Evolutionary conservation across 92 coral and sea anemone genomes (phyloP), one percentile per base, ranked within the genome.

Genomic region (Palythoa grandis): DNA sequence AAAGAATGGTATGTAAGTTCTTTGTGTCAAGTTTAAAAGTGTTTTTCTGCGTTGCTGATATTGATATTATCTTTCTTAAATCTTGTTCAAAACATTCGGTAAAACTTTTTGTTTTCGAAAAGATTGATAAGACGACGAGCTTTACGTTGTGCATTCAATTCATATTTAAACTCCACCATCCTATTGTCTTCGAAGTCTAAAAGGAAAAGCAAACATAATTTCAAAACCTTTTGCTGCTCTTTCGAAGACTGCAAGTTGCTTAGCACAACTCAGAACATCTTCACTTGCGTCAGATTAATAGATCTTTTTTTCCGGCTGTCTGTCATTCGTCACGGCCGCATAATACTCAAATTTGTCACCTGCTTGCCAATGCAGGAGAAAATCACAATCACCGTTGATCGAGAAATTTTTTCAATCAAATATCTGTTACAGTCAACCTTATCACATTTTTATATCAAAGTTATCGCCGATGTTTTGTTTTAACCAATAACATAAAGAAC

Each of bases 311-410:
- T 77, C 85, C 61, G 61, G 47, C 37, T 25, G 74, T n/a, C 23
- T 24, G n/a, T 50, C 56, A 66, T 52, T 58, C 24, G 74, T 66
- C 74, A 66, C 52, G 43, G 72, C 22, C 19, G 25, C 48, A 65
- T 60, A 78, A 47, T 8, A 35, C 83, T 39, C 24, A 3, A 76
- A 54, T 24, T 11, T 52, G 19, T 24, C 85, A 80, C 85, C 85
- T 80, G 85, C 74, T n/a, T 29, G 60, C 58, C 53, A 39, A 19
- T 15, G 19, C 40, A 48, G 48, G 17, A 12, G 7, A 38, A n/a
- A 67, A 23, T 43, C 11, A 10, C 47, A 80, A 80, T 65, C 60
- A 80, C n/a, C 56, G 39, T 1, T 66, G 72, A 52, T 43, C 53
- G 47, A 47, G 9, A 2, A 25, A 12, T 5, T 25, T 67, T 43